Conservation (phyloP, 2,888 invertebrate genomes). For the Caenorhabditis afra region DNA sequence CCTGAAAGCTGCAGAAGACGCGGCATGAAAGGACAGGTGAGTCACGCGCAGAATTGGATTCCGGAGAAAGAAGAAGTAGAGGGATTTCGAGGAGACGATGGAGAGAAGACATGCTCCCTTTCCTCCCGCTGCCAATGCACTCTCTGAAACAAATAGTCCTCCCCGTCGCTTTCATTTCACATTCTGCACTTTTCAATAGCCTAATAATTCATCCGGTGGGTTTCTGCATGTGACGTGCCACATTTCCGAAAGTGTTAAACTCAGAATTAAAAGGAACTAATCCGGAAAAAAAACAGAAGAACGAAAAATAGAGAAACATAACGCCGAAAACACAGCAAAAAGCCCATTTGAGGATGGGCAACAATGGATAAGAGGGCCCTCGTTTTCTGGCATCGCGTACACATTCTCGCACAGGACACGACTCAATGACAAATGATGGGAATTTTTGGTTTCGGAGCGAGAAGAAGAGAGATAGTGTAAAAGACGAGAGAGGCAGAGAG, state of each 20-base stretch:
- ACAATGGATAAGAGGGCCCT: slow-evolving; percentile 42
- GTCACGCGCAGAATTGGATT: slow-evolving; percentile 24
- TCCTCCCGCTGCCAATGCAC: slow-evolving; percentile 16
- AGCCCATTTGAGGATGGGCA: background rate
- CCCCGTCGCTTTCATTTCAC: slow-evolving; percentile 23
- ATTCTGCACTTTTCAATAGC: slow-evolving; percentile 21
- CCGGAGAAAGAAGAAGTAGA: slow-evolving; percentile 5
- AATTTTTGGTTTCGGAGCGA: slow-evolving; percentile 39
- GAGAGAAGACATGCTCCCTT: background rate
- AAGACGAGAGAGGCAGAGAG: slow-evolving; percentile 9
- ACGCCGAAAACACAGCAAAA: slow-evolving; percentile 26
- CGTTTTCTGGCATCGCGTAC: slow-evolving; percentile 30
- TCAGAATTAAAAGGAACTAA: background rate
- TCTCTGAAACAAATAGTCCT: slow-evolving; percentile 20
- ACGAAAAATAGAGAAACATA: slow-evolving; percentile 13
- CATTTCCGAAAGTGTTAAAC: background rate
- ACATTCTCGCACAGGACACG: slow-evolving; percentile 51
- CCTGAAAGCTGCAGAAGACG: background rate
- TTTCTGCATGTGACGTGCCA: slow-evolving; percentile 7
- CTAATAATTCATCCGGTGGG: slow-evolving; percentile 7
- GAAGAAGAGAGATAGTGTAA: background rate
- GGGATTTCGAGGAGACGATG: slow-evolving; percentile 9
- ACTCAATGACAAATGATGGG: slow-evolving; percentile 62
- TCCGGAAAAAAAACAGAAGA: background rate
- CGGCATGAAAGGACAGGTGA: slow-evolving; percentile 18